Base-by-base conservation (phyloP, 2,888 invertebrate genomes). In the Diplolepis rosae region DNA sequence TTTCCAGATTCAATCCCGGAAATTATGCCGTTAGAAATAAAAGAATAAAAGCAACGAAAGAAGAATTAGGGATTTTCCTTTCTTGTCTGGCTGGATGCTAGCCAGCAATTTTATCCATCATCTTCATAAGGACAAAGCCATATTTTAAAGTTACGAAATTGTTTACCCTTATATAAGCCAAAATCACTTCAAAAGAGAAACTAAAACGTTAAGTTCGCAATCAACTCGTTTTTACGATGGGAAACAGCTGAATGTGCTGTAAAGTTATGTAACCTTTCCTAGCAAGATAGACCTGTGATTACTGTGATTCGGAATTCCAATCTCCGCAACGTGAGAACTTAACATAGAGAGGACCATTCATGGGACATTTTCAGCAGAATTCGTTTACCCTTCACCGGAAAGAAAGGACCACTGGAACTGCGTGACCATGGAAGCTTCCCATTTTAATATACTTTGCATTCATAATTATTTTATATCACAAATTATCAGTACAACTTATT, bases 111-210 rank as follows among this genome's bases (percentile, higher is more conserved):
- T 56, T 56, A 22, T 35, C 35, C 56, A 56, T 56, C 56, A 35
- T 56, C 56, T 35, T n/a, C 56, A 56, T 56, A 32, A 56, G 56
- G 32, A 56, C 22, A 56, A 56, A 56, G 22, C 24, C 24, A 35
- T 56, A 56, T 56, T 35, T 56, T 32, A 32, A 13, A 22, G 22
- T 56, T 56, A 32, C 56, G 35, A 56, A 56, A 56, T 56, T 56
- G 56, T 56, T 56, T 56, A 56, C 35, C 56, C 56, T 56, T 56
- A 56, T 22, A 39, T 56, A 56, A 56, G 56, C 18, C 32, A 54
- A 28, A 54, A 13, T 32, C 18, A 32, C 32, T 18, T 54, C 32
- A 54, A 54, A 54, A 22, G 42, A 42, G 15, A 11, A 30, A 52
- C 52, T 51, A 28, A 4, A 52, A 30, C 52, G 5, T 51, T 27